Conservation (phyloP, 2,797 vertebrate species). For the Champsocephalus esox region DNA sequence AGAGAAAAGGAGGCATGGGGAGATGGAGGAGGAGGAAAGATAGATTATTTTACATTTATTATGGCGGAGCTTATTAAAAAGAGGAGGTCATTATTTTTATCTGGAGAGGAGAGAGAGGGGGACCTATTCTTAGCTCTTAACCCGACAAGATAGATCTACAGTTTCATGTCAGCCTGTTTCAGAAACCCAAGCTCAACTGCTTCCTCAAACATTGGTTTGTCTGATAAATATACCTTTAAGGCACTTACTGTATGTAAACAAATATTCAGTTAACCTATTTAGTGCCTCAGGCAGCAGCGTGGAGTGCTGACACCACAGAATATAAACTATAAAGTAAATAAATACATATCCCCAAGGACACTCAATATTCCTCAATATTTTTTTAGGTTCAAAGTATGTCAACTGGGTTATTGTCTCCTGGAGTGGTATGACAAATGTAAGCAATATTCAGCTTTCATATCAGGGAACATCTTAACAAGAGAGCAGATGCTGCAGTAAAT, state of each 20-base stretch:
- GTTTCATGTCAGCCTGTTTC: constrained; percentile 48
- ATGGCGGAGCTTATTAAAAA: constrained; percentile 72
- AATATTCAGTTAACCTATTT: constrained; percentile 51
- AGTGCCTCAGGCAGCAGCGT: constrained; percentile 23
- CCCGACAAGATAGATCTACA: constrained; percentile 55
- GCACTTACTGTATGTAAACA: constrained; percentile 27
- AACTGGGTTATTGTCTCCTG: constrained; percentile 64
- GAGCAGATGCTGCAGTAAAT: constrained; percentile 19
- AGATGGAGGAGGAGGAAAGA: constrained; percentile 53
- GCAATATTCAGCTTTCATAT: constrained; percentile 67
- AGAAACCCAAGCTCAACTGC: constrained; percentile 6
- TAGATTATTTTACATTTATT: constrained; percentile 77
- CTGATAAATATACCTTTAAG: constrained; percentile 27
- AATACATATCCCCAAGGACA: constrained; percentile 61
- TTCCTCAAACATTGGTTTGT: constrained; percentile 27
- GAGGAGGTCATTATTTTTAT: constrained; percentile 77
- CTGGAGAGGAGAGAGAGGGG: constrained; percentile 34
- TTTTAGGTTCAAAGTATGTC: constrained; percentile 49
- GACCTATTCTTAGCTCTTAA: constrained; percentile 75
- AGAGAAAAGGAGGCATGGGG: constrained; percentile 48
- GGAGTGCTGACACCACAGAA: constrained; percentile 61
- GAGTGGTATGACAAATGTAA: constrained; percentile 65
- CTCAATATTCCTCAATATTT: constrained; percentile 48
- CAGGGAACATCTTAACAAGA: constrained; percentile 49
- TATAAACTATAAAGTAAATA: constrained; percentile 62